Base-by-base conservation (phyloP, 2,797 vertebrate genomes). In the Prunella strophiata region DNA sequence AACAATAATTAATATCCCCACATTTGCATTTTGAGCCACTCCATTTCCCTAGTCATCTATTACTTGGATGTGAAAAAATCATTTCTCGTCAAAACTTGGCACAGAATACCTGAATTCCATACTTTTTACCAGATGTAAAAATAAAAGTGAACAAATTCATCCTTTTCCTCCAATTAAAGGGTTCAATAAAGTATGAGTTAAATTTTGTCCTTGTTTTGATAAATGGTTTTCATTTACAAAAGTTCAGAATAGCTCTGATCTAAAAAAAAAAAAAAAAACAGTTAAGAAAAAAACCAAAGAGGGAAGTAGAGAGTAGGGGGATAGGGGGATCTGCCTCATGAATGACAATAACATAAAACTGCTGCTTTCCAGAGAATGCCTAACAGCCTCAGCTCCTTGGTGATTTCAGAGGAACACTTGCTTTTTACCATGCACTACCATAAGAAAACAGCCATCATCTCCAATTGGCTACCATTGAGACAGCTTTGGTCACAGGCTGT, bases 21-120 rank as follows among this genome's bases (percentile, higher is more conserved):
- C 52, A 96, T 96, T 97, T 96, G 94, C 95, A 97, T 97, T 97
- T 97, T 93, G 94, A 95, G 57, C 71, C 50, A 13, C 61, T 96
- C 82, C 27, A 82, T 95, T 96, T 96, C 95, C 94, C 93, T 36
- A 81, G 77, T 82, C 93, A 77, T 95, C 90, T 92, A 94, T 96
- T 96, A 94, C 77, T 95, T 94, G 93, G 77, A 94, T 82, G 57
- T 96, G 52, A 91, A 96, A 96, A 95, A 90, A 73, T 94, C 2
- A 95, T 95, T 97, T 95, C 91, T 94, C 89, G 16, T 91, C 83
- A 93, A 93, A 94, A 92, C 92, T 96, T 97, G 94, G 95, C 95
- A 93, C 45, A 61, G 52, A 65, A 48, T 52, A 62, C 55, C 48
- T 36, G 27, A 95, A 94, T 93, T 94, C 91, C 88, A 73, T 93